These are phyloP conservation scores for Euphydryas editha DNA, from an alignment of 2,888 invertebrate species.

Conservation along the genomic window DNA sequence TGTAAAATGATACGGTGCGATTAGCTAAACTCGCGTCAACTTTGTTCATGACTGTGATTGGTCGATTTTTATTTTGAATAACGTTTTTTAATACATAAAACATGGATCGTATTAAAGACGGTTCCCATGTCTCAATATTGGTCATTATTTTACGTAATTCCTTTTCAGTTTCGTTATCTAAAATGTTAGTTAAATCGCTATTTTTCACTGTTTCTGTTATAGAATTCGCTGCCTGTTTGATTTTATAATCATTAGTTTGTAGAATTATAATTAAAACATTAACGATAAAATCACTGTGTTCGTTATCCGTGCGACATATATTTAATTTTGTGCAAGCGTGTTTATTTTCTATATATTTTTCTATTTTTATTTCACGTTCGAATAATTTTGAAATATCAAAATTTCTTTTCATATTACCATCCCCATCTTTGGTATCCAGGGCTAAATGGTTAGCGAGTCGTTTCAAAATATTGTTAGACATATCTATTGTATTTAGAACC, in stretches of 20 bases:
- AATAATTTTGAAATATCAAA: constrained; percentile 34
- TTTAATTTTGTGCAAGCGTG: constrained; percentile 54
- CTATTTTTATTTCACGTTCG: constrained; percentile 49
- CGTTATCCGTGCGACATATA: constrained; percentile 50
- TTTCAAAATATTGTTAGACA: constrained; percentile 53
- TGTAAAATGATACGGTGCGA: constrained; percentile 52
- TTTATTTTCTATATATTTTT: constrained; percentile 45
- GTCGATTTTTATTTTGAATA: constrained; percentile 49
- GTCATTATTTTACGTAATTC: constrained; percentile 35
- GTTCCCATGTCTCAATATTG: constrained; percentile 35
- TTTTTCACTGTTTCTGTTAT: constrained; percentile 52
- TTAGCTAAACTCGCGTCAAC: constrained; percentile 39
- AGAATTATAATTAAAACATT: constrained; percentile 47
- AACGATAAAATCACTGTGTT: constrained; percentile 48
- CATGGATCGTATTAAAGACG: constrained; percentile 29
- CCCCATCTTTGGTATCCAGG: constrained; percentile 41
- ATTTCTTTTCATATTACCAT: constrained; percentile 37
- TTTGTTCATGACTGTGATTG: constrained; percentile 40
- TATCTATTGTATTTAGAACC: constrained; percentile 58
- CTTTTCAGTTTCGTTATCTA: constrained; percentile 41
- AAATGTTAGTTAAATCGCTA: constrained; percentile 37
- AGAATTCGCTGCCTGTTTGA: constrained; percentile 49
- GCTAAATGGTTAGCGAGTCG: constrained; percentile 52
- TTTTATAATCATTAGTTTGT: constrained; percentile 43
- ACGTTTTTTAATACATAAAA: constrained; percentile 47